These are phyloP conservation scores for Lepus timidus DNA, from an alignment of 2,113 vertebrate genomes.

Conservation along the genomic window DNA sequence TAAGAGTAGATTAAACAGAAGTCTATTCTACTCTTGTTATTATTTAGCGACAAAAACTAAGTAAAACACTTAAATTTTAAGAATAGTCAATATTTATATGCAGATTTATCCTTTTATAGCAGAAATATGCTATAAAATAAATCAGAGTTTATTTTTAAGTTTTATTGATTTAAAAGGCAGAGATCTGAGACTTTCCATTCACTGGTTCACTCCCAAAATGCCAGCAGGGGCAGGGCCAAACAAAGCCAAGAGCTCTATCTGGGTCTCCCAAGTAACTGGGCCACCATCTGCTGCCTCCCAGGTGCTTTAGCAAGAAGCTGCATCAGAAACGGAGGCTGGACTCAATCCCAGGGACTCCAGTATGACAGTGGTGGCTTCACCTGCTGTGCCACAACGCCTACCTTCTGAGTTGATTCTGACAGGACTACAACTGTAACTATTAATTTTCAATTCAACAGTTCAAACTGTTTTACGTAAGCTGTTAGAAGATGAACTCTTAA, in stretches of 20 bases:
- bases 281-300: too few relatives aligned
- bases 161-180: too few relatives aligned
- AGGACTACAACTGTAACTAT: not conserved
- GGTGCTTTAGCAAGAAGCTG: too few relatives aligned
- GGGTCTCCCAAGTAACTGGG: too few relatives aligned
- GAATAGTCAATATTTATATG: constrained; percentile 28
- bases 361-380: too few relatives aligned
- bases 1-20: not conserved
- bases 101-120: not conserved
- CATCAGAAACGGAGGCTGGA: too few relatives aligned
- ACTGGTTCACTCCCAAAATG: too few relatives aligned
- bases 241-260: too few relatives aligned
- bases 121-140: constrained; percentile 32
- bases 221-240: too few relatives aligned
- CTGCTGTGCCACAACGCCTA: too few relatives aligned
- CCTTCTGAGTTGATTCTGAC: not conserved
- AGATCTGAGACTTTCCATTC: too few relatives aligned
- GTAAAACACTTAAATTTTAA: constrained; percentile 39
- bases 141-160: not conserved
- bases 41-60: constrained; percentile 54
- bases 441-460: constrained; percentile 26
- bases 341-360: too few relatives aligned
- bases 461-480: constrained; percentile 34
- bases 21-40: not conserved
- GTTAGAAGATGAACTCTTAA: not conserved